Evolutionary conservation across 2,888 invertebrate genomes (phyloP), one percentile per base, ranked within the genome.

Genomic region (Ormyrus thymus): DNA sequence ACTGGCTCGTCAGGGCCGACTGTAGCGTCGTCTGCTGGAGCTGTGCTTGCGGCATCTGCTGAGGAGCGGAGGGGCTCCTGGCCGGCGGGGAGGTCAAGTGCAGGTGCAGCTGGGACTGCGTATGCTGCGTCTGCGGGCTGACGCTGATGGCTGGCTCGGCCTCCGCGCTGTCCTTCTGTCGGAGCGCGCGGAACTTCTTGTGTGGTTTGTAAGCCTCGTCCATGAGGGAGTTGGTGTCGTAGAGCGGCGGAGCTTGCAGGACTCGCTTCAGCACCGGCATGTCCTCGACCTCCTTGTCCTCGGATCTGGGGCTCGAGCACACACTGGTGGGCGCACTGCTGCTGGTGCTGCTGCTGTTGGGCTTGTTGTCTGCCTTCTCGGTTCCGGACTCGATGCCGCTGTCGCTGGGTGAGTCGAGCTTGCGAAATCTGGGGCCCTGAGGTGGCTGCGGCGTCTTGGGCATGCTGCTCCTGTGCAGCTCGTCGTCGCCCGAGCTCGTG

Each of bases 131-230:
- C 79, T 78, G 92, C 85, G 92, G 92, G 83, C 85, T 86, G 86
- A 87, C 87, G 84, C 85, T 86, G 8, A 92, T 90, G 79, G 94
- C 95, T 0, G 94, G 93, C 85, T 94, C 94, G 2, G 95, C 95
- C 86, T 96, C 96, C 61, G 95, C 95, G 1, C 94, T 94, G 87
- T 96, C 96, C 84, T 96, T 95, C 81, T 92, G 92, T 46, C 96
- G 92, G 88, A 96, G 91, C 2, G 96, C 96, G 62, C 97, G 94
- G 93, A 97, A 97, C 90, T 97, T 97, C 91, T 97, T 97, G 92
- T 97, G 97, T 81, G 97, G 97, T 89, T 97, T 97, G 92, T 97
- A 97, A 13, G 97, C 97, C 91, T 97, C 97, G 89, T 97, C 97
- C 97, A 97, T 97, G 77, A 97, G 91, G 1, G 96, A 95, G 88